Percentiles rank a stretch among this genome's conserved stretches.
phyloP scores from a whole-genome alignment of 2,797 vertebrate genomes.

The Geotrypetes seraphini region DNA sequence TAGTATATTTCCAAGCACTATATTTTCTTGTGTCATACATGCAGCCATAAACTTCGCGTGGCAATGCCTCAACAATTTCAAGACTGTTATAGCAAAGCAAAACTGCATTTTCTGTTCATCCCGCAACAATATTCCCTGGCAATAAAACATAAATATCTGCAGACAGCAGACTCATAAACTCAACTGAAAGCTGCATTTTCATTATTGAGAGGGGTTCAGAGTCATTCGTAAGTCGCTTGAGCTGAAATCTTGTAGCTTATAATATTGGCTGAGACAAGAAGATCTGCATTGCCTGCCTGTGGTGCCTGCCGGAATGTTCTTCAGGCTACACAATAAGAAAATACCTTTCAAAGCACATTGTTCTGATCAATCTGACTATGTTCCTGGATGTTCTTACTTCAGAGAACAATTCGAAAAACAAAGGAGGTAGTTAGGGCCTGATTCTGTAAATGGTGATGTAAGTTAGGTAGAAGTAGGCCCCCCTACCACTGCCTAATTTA shows the following conservation, averaged over 20 bases:
- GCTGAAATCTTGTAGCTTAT: slow-evolving; percentile 16
- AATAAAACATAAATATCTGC: slow-evolving; percentile 43
- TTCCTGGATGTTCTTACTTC: slow-evolving; percentile 20
- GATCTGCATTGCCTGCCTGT: slow-evolving; percentile 6
- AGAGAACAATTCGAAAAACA: too few species aligned
- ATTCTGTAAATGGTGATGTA: too few species aligned
- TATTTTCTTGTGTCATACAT: too few species aligned
- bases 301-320: slow-evolving; percentile 16
- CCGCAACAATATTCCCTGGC: slow-evolving; percentile 24
- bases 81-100: slow-evolving; percentile 24
- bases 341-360: slow-evolving; percentile 24
- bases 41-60: neutral
- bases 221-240: slow-evolving; percentile 22
- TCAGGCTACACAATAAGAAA: slow-evolving; percentile 24
- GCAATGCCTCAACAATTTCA: neutral
- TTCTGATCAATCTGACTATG: slow-evolving; percentile 34
- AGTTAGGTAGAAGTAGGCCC: too few species aligned
- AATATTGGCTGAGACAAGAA: slow-evolving; percentile 25
- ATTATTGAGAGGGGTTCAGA: slow-evolving; percentile 29
- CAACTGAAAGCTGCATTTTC: slow-evolving; percentile 35
- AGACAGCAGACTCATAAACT: slow-evolving; percentile 39
- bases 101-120: slow-evolving; percentile 31
- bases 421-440: too few species aligned
- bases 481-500: too few species aligned
- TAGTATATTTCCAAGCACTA: too few species aligned